Conservation (phyloP, 2,113 vertebrate species). For the Spea bombifrons region DNA sequence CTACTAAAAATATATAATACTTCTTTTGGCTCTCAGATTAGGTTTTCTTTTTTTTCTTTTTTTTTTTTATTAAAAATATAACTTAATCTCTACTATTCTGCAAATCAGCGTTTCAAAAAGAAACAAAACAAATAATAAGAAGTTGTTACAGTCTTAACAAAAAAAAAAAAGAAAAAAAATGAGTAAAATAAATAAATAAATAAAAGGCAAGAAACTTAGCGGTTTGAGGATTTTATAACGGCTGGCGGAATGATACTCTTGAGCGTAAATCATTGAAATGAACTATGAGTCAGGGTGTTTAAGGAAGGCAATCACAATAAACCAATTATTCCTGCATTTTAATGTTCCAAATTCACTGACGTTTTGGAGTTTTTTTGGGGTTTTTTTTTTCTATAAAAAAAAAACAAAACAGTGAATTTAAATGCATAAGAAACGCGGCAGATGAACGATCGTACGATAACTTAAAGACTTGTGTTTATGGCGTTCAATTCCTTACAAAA, state of each 20-base stretch:
- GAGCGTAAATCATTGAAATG: constrained; percentile 38
- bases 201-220: not conserved
- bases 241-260: constrained; percentile 25
- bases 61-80: constrained; percentile 17
- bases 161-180: not conserved
- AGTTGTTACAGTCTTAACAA: constrained; percentile 17
- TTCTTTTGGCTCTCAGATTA: not conserved
- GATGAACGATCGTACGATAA: constrained; percentile 18
- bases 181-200: constrained; percentile 5
- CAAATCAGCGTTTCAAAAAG: constrained; percentile 14
- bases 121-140: constrained; percentile 1
- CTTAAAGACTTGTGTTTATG: constrained; percentile 34
- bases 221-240: constrained; percentile 30
- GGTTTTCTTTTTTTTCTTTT: not conserved
- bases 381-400: too few species aligned
- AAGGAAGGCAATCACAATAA: constrained; percentile 41
- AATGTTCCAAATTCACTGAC: constrained; percentile 37
- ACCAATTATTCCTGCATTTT: constrained; percentile 45
- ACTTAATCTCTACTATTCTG: not conserved
- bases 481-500: constrained; percentile 13
- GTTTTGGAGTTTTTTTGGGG: constrained; percentile 25
- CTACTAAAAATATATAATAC: not conserved
- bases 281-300: constrained; percentile 37
- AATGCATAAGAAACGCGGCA: constrained; percentile 6
- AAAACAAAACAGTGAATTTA: constrained; percentile 18